Evolutionary conservation across 2,113 vertebrate species (phyloP).

Genomic region (Herpetotheres cachinnans): DNA sequence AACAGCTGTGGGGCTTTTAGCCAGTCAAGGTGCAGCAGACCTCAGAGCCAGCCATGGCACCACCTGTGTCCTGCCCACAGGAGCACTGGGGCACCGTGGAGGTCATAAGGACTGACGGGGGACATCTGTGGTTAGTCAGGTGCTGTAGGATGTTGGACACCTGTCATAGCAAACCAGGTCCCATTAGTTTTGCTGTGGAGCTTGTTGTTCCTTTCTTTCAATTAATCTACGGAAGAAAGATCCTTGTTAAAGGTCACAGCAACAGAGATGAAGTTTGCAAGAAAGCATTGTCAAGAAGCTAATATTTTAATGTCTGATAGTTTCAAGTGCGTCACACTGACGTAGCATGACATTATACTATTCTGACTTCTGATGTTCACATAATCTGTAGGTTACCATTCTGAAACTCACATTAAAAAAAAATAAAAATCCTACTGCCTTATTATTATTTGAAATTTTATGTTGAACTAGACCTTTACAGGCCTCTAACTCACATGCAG

Average conservation of each 20-base stretch:
- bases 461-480: not conserved
- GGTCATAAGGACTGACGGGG: not conserved
- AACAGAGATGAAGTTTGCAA: not conserved
- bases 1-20: not conserved
- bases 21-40: not conserved
- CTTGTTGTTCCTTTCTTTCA: not conserved
- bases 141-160: not conserved
- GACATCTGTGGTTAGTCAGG: not conserved
- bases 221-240: not conserved
- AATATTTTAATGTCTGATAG: not conserved
- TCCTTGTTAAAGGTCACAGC: not conserved
- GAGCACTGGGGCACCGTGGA: not conserved
- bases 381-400: not conserved
- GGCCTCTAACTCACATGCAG: not conserved
- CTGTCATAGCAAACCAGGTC: not conserved
- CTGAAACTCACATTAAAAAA: not conserved
- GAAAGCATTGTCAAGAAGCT: not conserved
- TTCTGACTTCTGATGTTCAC: not conserved
- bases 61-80: not conserved
- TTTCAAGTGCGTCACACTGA: not conserved
- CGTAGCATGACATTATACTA: not conserved
- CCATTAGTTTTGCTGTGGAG: not conserved
- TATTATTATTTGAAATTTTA: not conserved
- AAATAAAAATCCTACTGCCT: not conserved
- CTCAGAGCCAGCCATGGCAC: not conserved